phyloP scores from a whole-genome alignment of 2,888 invertebrate genomes.

The Catocala fraxini region DNA sequence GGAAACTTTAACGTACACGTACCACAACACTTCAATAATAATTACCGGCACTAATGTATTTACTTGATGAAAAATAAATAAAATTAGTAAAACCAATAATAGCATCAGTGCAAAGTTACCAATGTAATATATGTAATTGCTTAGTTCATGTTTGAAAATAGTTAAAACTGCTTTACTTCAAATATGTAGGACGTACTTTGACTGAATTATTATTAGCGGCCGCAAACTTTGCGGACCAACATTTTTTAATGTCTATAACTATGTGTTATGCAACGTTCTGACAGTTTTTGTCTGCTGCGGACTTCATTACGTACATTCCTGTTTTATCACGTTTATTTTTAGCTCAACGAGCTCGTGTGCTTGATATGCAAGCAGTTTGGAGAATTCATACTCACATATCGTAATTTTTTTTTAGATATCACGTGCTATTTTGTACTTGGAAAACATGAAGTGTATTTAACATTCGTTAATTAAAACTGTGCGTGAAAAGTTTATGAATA shows the following conservation, averaged over 20 bases:
- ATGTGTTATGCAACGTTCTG: conserved; percentile 22
- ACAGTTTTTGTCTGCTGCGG: conserved; percentile 19
- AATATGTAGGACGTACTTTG: background rate
- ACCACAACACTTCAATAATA: too few species aligned
- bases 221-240: conserved; percentile 17
- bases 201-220: background rate
- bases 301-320: conserved; percentile 27
- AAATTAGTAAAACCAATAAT: too few species aligned
- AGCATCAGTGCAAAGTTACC: too few species aligned
- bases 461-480: too few species aligned
- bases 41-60: too few species aligned
- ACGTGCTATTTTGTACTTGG: background rate
- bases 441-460: background rate
- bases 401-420: background rate
- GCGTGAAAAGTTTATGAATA: too few species aligned
- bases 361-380: conserved; percentile 1
- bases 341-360: background rate
- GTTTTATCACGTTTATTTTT: conserved; percentile 27
- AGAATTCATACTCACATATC: background rate
- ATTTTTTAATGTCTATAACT: conserved; percentile 29
- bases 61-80: too few species aligned
- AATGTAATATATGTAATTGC: too few species aligned
- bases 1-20: too few species aligned
- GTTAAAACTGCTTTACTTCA: background rate
- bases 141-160: background rate